Conservation (phyloP, 2,797 vertebrate genomes). For the Acanthornis magna region DNA sequence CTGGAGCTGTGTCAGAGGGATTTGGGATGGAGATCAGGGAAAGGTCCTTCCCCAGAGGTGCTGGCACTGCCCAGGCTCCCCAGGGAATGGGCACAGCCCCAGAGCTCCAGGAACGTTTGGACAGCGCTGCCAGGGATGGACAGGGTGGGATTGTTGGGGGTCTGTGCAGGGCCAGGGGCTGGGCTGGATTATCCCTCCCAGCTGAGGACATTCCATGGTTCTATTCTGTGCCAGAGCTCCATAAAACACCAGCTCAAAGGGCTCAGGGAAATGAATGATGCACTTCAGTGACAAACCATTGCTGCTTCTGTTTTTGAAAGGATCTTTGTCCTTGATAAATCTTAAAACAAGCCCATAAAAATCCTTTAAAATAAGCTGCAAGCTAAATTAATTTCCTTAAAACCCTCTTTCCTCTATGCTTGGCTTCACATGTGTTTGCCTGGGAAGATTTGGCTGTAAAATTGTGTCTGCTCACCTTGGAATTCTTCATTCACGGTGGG, state of each 20-base stretch:
- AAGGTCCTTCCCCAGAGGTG: background rate
- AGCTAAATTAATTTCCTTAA: background rate
- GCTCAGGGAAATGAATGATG: background rate
- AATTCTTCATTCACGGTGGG: background rate
- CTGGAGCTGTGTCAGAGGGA: background rate
- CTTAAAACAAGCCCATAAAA: background rate
- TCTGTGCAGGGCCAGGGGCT: background rate
- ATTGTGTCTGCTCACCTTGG: background rate
- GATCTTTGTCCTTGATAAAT: background rate
- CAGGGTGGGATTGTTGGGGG: background rate
- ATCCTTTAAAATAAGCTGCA: background rate
- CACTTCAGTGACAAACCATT: background rate
- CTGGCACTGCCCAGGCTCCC: background rate
- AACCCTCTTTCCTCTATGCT: background rate
- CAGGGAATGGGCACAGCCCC: background rate
- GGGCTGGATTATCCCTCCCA: background rate
- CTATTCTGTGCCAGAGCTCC: background rate
- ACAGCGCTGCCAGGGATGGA: accelerated
- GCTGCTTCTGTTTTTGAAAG: background rate
- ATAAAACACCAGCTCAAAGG: background rate
- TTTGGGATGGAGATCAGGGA: background rate
- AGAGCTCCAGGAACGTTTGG: background rate
- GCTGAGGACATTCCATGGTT: background rate
- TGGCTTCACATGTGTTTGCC: background rate
- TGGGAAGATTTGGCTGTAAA: background rate